Percentiles rank a stretch among this genome's conserved stretches.
These are phyloP conservation scores for Elymnias hypermnestra DNA, from an alignment of 1,140 invertebrate species.

Conservation along the genomic window DNA sequence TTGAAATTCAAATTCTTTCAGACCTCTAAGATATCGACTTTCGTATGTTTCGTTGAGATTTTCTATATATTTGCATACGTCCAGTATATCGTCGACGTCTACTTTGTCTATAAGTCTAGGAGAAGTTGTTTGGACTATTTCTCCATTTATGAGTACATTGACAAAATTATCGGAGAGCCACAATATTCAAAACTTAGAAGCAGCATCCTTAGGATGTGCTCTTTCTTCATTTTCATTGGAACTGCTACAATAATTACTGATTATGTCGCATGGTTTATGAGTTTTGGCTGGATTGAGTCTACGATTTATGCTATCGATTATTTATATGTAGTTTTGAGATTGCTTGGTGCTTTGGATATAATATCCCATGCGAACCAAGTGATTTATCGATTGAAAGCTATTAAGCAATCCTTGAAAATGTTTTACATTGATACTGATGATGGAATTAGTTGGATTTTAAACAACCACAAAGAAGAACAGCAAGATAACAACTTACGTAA, in stretches of 20 bases:
- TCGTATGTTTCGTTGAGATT: constrained; percentile 16
- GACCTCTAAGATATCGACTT: neutral
- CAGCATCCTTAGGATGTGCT: constrained; percentile 1
- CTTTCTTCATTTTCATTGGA: constrained; percentile 1
- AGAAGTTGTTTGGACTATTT: constrained; percentile 18
- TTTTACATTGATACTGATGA: neutral
- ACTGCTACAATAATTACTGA: neutral
- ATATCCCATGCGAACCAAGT: constrained; percentile 5
- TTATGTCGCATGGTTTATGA: neutral
- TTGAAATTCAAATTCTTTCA: constrained; percentile 4
- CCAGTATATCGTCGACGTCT: constrained; percentile 21
- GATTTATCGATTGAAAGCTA: constrained; percentile 1
- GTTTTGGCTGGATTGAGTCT: neutral
- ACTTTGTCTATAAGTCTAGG: constrained; percentile 19
- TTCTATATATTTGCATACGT: constrained; percentile 19
- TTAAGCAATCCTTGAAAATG: neutral
- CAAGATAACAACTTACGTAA: neutral
- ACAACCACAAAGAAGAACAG: neutral
- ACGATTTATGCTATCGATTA: neutral
- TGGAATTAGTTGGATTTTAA: neutral
- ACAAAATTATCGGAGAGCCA: constrained; percentile 17
- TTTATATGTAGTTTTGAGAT: neutral
- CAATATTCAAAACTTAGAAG: constrained; percentile 14
- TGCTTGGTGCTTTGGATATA: neutral
- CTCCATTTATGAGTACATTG: constrained; percentile 21